Evolutionary conservation across 2,113 vertebrate species (phyloP).

Genomic region (Scartelaos histophorus): DNA sequence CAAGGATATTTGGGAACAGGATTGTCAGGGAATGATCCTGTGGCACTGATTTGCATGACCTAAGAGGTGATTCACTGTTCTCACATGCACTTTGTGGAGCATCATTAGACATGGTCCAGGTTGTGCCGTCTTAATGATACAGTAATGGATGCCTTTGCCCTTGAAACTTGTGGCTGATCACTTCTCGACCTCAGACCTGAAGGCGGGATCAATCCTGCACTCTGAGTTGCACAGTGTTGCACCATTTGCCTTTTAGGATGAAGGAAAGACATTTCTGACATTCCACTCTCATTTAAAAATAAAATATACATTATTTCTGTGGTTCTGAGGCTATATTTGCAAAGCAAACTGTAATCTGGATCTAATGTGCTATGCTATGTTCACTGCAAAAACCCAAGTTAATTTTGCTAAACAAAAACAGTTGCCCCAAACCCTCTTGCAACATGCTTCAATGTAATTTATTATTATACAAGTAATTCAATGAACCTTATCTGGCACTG

Average conservation of each 20-base stretch:
- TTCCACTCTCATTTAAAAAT: neutral
- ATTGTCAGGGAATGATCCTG: neutral
- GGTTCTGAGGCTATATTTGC: neutral
- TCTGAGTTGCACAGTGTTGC: slow-evolving; percentile 3
- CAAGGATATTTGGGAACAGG: slow-evolving; percentile 7
- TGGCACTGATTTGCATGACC: neutral
- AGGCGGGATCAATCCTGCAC: neutral
- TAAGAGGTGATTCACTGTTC: neutral
- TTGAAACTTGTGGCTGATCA: neutral
- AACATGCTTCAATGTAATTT: too few relatives aligned
- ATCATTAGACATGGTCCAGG: neutral
- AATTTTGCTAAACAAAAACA: too few relatives aligned
- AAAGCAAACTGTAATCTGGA: neutral
- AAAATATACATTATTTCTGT: too few relatives aligned
- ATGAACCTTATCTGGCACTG: too few relatives aligned
- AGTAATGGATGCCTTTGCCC: neutral
- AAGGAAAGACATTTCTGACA: neutral
- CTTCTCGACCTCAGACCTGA: slow-evolving; percentile 1
- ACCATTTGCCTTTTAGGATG: slow-evolving; percentile 3
- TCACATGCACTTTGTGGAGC: neutral
- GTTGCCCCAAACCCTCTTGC: too few relatives aligned
- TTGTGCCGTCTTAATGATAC: neutral
- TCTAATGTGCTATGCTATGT: neutral
- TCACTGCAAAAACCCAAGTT: neutral
- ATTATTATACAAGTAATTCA: too few relatives aligned